Percentiles rank a stretch among this genome's conserved stretches.
phyloP scores from a whole-genome alignment of 64 coral and sea anemone genomes.

The Acropora yongei region DNA sequence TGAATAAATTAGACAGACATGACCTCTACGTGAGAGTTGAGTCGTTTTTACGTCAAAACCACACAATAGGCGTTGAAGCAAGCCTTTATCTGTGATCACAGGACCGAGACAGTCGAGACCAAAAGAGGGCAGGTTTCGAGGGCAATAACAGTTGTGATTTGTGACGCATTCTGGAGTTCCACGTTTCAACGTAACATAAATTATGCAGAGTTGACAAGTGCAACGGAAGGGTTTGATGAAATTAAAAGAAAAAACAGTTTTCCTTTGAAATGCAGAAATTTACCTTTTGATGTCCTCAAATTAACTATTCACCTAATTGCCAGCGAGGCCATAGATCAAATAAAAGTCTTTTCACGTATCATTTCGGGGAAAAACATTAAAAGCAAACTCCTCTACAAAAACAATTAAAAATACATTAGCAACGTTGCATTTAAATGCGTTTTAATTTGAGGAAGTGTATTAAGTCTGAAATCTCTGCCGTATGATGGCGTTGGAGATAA shows the following conservation, averaged over 20 bases:
- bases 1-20: slow-evolving; percentile 39
- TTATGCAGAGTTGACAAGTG: not conserved
- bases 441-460: not conserved
- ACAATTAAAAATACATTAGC: slow-evolving; percentile 6
- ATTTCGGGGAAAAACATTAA: not conserved
- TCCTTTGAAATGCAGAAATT: not conserved
- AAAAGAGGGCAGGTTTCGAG: not conserved
- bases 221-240: not conserved
- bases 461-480: not conserved
- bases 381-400: not conserved
- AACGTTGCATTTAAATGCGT: slow-evolving; percentile 1
- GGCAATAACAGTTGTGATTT: not conserved
- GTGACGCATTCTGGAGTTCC: not conserved
- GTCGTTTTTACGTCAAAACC: not conserved
- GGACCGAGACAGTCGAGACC: no score
- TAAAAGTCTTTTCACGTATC: not conserved
- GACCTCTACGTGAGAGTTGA: not conserved
- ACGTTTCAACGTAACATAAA: not conserved
- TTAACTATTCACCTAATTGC: not conserved
- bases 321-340: not conserved
- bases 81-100: slow-evolving; percentile 20
- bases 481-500: not conserved
- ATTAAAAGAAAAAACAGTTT: not conserved
- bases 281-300: slow-evolving; percentile 21
- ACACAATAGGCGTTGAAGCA: slow-evolving; percentile 16